Base-by-base conservation (phyloP, 2,797 vertebrate genomes). In the Manis crassicaudata region DNA sequence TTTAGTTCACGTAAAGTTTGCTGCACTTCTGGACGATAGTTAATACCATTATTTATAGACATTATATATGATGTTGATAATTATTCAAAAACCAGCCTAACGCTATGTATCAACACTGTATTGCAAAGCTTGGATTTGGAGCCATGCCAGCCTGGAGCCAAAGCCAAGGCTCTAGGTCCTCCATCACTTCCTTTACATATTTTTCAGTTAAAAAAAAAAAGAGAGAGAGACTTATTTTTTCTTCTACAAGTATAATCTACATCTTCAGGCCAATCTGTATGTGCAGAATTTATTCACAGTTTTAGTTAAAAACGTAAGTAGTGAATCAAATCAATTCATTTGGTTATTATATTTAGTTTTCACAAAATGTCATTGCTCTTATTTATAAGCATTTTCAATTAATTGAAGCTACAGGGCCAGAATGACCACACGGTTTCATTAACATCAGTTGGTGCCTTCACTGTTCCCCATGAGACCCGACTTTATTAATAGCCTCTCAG, bases 401-500 rank as follows among this genome's bases (percentile, higher is more conserved):
- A 84, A 89, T 29, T 94, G 62, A 40, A 90, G 21, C 65, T 79
- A 37, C 16, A 68, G 13, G n/a, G 65, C 37, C 60, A 75, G 62
- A 67, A 67, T 56, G 60, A 92, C 40, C 72, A 58, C 23, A 65
- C 7, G n/a, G 52, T 88, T 95, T 75, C 52, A 92, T 80, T 88
- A 96, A 17, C 54, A 63, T 63, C 85, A 9, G 27, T 54, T 65
- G 84, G 56, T n/a, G 90, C 46, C 62, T 79, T 94, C 37, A 29
- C 56, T 84, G 70, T 60, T 7, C 37, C 63, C 80, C 46, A 62
- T 4, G 35, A 93, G 35, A 84, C 60, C 18, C 65, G 95, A 80
- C 87, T 96, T 90, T 90, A 83, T 95, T 90, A 96, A 96, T 90
- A 97, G 96, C 54, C 63, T 94, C 85, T 88, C 83, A 6, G 93